phyloP scores from a whole-genome alignment of 1,140 invertebrate genomes.

The Tetragonula clypearis region DNA sequence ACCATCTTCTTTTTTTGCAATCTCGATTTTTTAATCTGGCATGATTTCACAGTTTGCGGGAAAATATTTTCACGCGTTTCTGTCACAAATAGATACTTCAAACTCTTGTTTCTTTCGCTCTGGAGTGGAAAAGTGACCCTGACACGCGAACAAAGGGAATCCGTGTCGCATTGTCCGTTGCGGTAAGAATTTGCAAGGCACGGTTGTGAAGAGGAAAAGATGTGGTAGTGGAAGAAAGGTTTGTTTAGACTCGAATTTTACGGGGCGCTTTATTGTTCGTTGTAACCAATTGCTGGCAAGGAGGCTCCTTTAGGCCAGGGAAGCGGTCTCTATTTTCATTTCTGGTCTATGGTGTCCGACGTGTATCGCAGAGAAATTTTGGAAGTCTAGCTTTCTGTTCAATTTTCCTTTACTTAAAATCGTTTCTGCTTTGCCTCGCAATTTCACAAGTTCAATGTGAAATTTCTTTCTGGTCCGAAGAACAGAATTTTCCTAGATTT shows the following conservation, averaged over 20 bases:
- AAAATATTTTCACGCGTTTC: background rate
- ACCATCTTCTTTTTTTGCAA: no score
- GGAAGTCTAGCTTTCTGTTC: no score
- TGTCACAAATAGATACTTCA: background rate
- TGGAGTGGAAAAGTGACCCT: background rate
- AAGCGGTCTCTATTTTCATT: constrained; percentile 60
- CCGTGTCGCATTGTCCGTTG: constrained; percentile 64
- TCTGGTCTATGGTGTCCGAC: constrained; percentile 30
- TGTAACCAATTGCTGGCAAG: constrained; percentile 73
- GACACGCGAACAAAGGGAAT: constrained; percentile 53
- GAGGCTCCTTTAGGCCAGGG: constrained; percentile 36
- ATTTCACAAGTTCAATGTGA: no score
- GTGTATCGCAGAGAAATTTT: background rate
- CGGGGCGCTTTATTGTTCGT: constrained; percentile 69
- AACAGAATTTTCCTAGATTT: background rate
- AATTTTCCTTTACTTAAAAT: no score
- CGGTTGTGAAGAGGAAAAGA: constrained; percentile 20
- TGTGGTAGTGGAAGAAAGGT: constrained; percentile 64
- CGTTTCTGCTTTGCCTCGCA: no score
- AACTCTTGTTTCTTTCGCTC: background rate
- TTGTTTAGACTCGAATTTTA: constrained; percentile 71
- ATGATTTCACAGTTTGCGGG: background rate
- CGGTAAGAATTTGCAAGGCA: constrained; percentile 57
- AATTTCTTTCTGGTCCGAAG: no score
- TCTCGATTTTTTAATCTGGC: background rate